These are phyloP conservation scores for Protosalanx chinensis DNA, from an alignment of 2,797 vertebrate genomes.

Conservation along the genomic window DNA sequence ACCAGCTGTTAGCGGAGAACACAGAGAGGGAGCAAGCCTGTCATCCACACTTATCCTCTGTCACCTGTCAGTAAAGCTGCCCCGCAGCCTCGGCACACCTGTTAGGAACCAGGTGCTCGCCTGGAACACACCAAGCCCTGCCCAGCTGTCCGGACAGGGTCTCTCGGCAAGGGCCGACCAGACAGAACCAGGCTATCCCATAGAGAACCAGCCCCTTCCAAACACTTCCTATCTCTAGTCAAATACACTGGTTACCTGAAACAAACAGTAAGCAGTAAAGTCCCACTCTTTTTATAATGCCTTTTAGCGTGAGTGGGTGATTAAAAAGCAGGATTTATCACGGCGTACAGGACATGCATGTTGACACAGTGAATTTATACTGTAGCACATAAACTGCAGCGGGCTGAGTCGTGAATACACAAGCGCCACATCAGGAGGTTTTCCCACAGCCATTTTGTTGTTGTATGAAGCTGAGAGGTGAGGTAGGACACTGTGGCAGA, in stretches of 20 bases:
- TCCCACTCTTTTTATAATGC: not conserved
- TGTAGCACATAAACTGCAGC: slow-evolving; percentile 2
- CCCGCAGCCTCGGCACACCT: slow-evolving; percentile 44
- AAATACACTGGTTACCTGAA: not conserved
- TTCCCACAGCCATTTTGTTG: slow-evolving; percentile 63
- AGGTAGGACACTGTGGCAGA: slow-evolving; percentile 64
- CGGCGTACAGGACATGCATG: not conserved
- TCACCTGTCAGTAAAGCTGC: slow-evolving; percentile 63
- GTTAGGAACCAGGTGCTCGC: slow-evolving; percentile 63
- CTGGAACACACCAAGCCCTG: slow-evolving; percentile 22
- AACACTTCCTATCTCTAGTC: too few species aligned
- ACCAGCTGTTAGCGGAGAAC: slow-evolving; percentile 19
- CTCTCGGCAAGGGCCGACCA: slow-evolving; percentile 50
- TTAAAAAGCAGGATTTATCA: not conserved
- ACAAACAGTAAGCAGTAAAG: not conserved
- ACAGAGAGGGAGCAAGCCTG: slow-evolving; percentile 32
- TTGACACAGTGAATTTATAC: not conserved
- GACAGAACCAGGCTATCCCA: not conserved
- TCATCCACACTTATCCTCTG: slow-evolving; percentile 24
- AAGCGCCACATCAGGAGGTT: slow-evolving; percentile 47
- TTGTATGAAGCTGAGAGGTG: slow-evolving; percentile 59
- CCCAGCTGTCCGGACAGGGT: slow-evolving; percentile 23
- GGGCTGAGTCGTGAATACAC: slow-evolving; percentile 11
- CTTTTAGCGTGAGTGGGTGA: not conserved
- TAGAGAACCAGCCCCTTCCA: not conserved